A percentile compares a stretch with the other conserved stretches of the same genome.
Conservation (phyloP, 2,113 vertebrate genomes). For the Narcine bancroftii region DNA sequence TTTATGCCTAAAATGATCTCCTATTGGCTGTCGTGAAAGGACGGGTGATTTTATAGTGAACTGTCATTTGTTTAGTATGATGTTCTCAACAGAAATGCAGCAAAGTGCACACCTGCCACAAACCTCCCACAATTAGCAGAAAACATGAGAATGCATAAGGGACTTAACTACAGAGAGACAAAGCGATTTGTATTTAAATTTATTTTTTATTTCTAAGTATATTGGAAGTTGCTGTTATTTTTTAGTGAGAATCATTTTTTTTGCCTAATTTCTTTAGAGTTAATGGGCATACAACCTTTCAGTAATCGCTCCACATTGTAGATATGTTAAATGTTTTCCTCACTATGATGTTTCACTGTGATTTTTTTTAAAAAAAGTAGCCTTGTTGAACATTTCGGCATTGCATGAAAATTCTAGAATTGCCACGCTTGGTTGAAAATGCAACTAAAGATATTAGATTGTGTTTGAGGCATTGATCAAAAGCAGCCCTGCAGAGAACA, state of each 20-base stretch:
- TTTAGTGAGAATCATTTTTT: background rate
- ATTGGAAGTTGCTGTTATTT: slow-evolving; percentile 5
- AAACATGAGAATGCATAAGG: background rate
- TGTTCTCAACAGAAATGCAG: background rate
- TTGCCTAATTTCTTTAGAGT: background rate
- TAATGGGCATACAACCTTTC: background rate
- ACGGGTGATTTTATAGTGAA: background rate
- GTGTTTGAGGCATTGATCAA: slow-evolving; percentile 24
- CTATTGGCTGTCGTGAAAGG: background rate
- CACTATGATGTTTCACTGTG: background rate
- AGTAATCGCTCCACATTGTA: background rate
- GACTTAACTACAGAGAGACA: background rate
- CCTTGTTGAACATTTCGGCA: background rate
- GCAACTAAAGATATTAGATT: background rate
- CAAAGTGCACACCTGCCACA: background rate
- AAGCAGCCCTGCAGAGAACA: background rate
- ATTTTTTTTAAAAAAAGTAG: background rate
- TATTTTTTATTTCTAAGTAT: background rate
- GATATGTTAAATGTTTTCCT: background rate
- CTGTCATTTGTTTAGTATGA: background rate
- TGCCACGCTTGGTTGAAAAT: background rate
- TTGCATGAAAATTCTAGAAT: background rate
- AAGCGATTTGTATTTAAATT: background rate
- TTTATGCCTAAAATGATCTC: background rate
- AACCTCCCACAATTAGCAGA: background rate